Evolutionary conservation across 1,140 invertebrate species (phyloP), one percentile per base, ranked within the genome.

Genomic region (Physella acuta): DNA sequence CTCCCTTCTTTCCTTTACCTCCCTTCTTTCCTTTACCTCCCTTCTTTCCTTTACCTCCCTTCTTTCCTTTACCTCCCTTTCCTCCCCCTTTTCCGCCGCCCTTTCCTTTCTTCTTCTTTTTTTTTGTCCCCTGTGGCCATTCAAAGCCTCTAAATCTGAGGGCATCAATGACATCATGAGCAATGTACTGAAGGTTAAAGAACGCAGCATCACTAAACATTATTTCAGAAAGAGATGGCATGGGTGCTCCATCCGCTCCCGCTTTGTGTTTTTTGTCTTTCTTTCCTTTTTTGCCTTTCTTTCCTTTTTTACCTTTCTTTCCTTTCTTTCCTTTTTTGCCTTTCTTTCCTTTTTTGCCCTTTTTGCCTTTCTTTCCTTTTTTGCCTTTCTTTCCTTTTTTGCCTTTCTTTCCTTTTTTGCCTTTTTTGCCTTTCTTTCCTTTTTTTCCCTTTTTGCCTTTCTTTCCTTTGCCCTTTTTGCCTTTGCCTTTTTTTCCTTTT

Each of bases 121-220:
- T 76, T 28, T 72, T 74, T 58, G 72, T 65, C n/a, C 68, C 75
- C 30, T 75, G 75, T 37, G 74, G 71, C 75, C 75, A 82, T 16
- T 72, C 72, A 70, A 80, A 82, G 2, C 81, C 81, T 37, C 81
- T 53, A 56, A 78, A 76, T 14, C 71, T 71, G 44, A 82, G 59
- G 28, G 80, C 81, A 55, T 80, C 76, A 17, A 75, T 71, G 34
- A 76, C 74, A 70, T 76, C 76, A 64, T 82, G 81, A 17, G 81
- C 79, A 52, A 81, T 81, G 58, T 78, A 82, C 60, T 81, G 76
- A 26, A 82, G 71, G 70, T 82, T 80, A 56, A 74, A 73, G 78
- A 81, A 81, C 0, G 81, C 79, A 8, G 79, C 68, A 28, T 72
- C 66, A 67, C 76, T 78, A 59, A 80, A 58, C 28, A 80, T 80